Percentiles rank a stretch among this genome's conserved stretches.
Evolutionary conservation across 2,797 vertebrate species (phyloP).

Genomic region (Epinephelus coioides): DNA sequence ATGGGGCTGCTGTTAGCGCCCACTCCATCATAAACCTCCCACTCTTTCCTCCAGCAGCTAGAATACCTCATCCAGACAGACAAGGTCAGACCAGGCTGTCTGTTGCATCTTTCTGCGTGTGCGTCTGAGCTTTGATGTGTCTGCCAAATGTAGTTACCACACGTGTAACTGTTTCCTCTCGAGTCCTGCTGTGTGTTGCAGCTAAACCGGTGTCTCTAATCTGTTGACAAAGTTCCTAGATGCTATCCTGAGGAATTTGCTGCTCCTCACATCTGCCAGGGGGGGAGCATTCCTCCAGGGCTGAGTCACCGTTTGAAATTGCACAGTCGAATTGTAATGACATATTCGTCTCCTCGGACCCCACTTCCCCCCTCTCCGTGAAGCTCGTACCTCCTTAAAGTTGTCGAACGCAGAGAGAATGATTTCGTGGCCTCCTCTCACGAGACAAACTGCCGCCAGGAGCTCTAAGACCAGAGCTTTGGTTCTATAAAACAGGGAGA

Average conservation of each 20-base stretch:
- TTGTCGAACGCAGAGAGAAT: conserved; percentile 97
- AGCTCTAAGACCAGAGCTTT: conserved; percentile 98
- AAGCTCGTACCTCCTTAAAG: conserved; percentile 94
- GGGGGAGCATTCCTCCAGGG: conserved; percentile 57
- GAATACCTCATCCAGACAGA: conserved; percentile 55
- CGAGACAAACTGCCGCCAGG: conserved; percentile 96
- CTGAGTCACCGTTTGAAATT: conserved; percentile 67
- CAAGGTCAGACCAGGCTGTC: conserved; percentile 58
- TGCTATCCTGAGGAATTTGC: conserved; percentile 50
- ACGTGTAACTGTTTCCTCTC: conserved; percentile 45
- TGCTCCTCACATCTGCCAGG: conserved; percentile 37
- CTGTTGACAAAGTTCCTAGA: conserved; percentile 56
- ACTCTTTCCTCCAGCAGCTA: conserved; percentile 46
- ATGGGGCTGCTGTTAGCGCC: conserved; percentile 47
- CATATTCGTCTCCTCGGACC: conserved; percentile 45
- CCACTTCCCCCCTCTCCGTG: not conserved
- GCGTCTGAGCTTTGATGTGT: conserved; percentile 55
- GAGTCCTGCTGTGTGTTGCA: conserved; percentile 31
- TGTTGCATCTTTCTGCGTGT: conserved; percentile 37
- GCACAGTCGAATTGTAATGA: conserved; percentile 61
- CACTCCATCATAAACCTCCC: conserved; percentile 56
- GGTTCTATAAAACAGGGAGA: conserved; percentile 86
- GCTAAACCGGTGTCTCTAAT: conserved; percentile 55
- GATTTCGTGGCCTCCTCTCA: conserved; percentile 98
- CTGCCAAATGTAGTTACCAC: conserved; percentile 51